A percentile compares a stretch with the other conserved stretches of the same genome.
phyloP scores from a whole-genome alignment of 2,797 vertebrate species.

The Psittacula echo region DNA sequence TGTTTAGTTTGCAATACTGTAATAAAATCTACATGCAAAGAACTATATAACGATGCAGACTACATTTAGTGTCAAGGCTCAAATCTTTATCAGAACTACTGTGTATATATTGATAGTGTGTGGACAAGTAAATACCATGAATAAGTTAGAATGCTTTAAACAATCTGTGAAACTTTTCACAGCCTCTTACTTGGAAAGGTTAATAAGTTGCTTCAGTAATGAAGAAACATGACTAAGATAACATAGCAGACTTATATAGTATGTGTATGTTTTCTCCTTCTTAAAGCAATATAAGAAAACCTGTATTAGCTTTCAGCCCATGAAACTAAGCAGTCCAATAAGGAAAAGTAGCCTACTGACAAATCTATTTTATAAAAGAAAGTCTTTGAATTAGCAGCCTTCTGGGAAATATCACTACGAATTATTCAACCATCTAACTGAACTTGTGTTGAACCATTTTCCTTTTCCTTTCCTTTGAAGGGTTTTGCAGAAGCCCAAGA shows the following conservation, averaged over 20 bases:
- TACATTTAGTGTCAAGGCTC: neutral
- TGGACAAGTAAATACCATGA: neutral
- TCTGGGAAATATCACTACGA: slow-evolving; percentile 18
- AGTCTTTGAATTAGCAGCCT: slow-evolving; percentile 2
- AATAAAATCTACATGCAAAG: neutral
- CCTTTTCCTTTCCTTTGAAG: slow-evolving; percentile 50
- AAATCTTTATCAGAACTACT: neutral
- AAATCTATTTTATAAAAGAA: neutral
- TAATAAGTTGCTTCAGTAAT: neutral
- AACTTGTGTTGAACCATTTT: slow-evolving; percentile 62
- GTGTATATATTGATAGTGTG: neutral
- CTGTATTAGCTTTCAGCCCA: neutral
- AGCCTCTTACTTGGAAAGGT: neutral
- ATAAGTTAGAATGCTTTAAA: neutral
- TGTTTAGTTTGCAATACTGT: neutral
- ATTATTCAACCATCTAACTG: slow-evolving; percentile 37
- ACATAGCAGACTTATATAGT: neutral
- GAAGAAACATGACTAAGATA: neutral
- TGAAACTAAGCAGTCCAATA: neutral
- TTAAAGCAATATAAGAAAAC: neutral
- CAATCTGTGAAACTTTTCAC: neutral
- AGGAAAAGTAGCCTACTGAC: neutral
- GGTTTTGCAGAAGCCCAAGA: slow-evolving; percentile 24
- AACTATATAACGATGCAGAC: neutral
- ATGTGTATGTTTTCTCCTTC: neutral